phyloP scores from a whole-genome alignment of 2,797 vertebrate species.

The Rhinophrynus dorsalis region DNA sequence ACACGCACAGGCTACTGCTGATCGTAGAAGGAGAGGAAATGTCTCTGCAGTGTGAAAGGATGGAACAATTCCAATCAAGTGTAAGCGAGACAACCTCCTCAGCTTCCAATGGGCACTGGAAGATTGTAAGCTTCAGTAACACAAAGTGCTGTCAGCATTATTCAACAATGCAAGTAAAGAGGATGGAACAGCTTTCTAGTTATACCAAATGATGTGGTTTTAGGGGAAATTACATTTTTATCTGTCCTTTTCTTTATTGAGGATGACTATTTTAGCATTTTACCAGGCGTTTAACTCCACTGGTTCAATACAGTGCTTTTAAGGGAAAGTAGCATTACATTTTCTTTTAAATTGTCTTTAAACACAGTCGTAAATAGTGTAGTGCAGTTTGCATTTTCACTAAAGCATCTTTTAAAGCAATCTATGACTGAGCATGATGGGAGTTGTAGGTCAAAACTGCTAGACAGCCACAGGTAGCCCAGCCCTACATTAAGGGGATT shows the following conservation, averaged over 20 bases:
- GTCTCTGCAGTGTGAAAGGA: conserved; percentile 35
- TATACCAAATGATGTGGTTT: conserved; percentile 55
- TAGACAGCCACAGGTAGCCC: no score
- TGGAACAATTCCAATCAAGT: conserved; percentile 25
- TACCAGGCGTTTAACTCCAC: not conserved
- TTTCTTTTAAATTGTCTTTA: no score
- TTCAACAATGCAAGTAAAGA: conserved; percentile 35
- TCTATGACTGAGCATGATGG: no score
- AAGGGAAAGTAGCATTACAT: no score
- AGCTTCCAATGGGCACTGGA: not conserved
- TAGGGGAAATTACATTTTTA: conserved; percentile 46
- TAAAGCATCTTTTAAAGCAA: no score
- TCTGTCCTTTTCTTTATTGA: conserved; percentile 1
- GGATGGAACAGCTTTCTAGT: conserved; percentile 49
- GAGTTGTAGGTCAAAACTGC: no score
- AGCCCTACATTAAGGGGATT: no score
- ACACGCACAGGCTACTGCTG: conserved; percentile 3
- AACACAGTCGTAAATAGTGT: no score
- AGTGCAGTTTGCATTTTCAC: no score
- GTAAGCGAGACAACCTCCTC: conserved; percentile 34
- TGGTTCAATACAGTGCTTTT: no score
- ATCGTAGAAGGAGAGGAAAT: not conserved
- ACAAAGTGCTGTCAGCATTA: conserved; percentile 32
- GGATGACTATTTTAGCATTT: conserved; percentile 4
- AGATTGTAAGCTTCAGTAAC: conserved; percentile 38